phyloP scores from a whole-genome alignment of 1,140 invertebrate genomes.

The Aethina tumida region DNA sequence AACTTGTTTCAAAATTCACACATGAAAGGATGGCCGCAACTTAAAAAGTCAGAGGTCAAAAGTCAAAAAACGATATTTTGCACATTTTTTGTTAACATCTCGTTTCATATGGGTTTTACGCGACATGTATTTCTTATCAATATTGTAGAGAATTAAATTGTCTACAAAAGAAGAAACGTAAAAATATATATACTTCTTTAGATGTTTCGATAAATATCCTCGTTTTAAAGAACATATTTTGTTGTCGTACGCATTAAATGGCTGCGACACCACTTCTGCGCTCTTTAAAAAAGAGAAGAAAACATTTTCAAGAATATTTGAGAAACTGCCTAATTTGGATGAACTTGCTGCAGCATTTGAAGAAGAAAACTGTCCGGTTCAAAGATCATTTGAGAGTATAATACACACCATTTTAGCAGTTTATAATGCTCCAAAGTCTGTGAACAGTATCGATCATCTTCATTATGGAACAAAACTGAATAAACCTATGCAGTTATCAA shows the following conservation, averaged over 20 bases:
- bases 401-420: conserved; percentile 26
- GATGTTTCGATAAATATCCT: conserved; percentile 15
- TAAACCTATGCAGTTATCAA: conserved; percentile 15
- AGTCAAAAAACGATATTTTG: too few species aligned
- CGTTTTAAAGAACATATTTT: conserved; percentile 28
- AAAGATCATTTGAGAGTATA: conserved; percentile 28
- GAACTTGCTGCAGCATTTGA: conserved; percentile 29
- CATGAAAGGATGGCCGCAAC: too few species aligned
- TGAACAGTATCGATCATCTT: conserved; percentile 14
- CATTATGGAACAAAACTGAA: conserved; percentile 7
- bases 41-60: too few species aligned
- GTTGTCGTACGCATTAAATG: conserved; percentile 33
- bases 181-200: not conserved
- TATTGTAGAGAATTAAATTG: too few species aligned
- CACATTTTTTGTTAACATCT: not conserved
- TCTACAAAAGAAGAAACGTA: not conserved
- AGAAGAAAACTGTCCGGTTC: conserved; percentile 28
- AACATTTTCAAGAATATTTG: conserved; percentile 19
- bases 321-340: conserved; percentile 25
- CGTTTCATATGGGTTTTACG: not conserved
- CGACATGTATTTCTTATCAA: too few species aligned
- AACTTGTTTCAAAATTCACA: too few species aligned
- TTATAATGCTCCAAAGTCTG: conserved; percentile 32
- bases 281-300: conserved; percentile 31
- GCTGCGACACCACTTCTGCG: conserved; percentile 33